Conservation (phyloP, 1,140 invertebrate genomes). For the Carposina sasakii region DNA sequence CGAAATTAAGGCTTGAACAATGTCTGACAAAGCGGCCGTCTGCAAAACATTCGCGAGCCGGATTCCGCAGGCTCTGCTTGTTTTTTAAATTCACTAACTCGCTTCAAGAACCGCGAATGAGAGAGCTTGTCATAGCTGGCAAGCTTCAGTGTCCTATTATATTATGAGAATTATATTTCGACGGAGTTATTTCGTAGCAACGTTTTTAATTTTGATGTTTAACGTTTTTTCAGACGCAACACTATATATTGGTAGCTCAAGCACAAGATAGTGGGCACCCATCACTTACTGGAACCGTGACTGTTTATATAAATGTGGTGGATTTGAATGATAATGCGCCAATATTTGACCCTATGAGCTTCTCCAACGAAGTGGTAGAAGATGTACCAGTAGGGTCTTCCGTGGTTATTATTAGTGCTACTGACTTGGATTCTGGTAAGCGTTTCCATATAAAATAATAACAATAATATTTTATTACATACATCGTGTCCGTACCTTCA, state of each 20-base stretch:
- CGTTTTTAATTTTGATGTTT: too few species aligned
- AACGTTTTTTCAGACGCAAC: slow-evolving; percentile 84
- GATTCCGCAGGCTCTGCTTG: slow-evolving; percentile 56
- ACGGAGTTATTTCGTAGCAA: too few species aligned
- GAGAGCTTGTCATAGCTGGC: slow-evolving; percentile 68
- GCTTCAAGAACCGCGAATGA: slow-evolving; percentile 61
- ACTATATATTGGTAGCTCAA: slow-evolving; percentile 94
- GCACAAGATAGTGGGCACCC: slow-evolving; percentile 92
- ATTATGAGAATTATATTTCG: too few species aligned
- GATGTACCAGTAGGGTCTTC: slow-evolving; percentile 85
- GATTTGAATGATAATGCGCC: slow-evolving; percentile 97
- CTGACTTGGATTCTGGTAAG: slow-evolving; percentile 91
- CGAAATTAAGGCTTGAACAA: slow-evolving; percentile 69
- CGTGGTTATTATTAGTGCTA: slow-evolving; percentile 88
- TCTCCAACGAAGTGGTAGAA: slow-evolving; percentile 90
- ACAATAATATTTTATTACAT: too few species aligned
- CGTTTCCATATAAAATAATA: too few species aligned
- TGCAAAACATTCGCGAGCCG: slow-evolving; percentile 61
- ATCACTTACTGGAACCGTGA: slow-evolving; percentile 90
- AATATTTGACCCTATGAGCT: slow-evolving; percentile 91
- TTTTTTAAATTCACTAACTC: slow-evolving; percentile 62
- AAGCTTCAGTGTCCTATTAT: slow-evolving; percentile 66
- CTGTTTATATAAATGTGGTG: slow-evolving; percentile 93
- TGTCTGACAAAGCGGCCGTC: slow-evolving; percentile 71
- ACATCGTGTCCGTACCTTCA: too few species aligned